These are phyloP conservation scores for Tautogolabrus adspersus DNA, from an alignment of 2,113 vertebrate species.

Conservation along the genomic window DNA sequence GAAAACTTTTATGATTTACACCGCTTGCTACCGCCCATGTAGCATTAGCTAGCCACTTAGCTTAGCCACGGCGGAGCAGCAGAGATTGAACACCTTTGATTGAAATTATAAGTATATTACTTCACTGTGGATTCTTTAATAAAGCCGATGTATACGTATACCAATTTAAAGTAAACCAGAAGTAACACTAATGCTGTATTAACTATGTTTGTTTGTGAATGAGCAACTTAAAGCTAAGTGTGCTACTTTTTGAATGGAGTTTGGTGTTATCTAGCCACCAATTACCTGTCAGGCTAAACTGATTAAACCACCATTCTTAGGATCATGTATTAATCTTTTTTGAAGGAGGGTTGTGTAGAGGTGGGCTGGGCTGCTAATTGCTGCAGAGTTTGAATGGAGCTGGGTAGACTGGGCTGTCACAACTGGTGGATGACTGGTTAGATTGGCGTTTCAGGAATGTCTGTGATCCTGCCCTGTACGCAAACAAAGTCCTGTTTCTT, in stretches of 20 bases:
- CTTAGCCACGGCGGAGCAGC: not conserved
- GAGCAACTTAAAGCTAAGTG: not conserved
- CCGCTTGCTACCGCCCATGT: constrained; percentile 5
- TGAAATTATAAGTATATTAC: accelerated
- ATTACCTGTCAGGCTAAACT: not conserved
- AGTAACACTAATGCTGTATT: accelerated
- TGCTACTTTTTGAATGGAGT: constrained; percentile 24
- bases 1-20: constrained; percentile 9
- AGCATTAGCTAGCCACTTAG: constrained; percentile 10
- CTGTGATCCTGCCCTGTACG: constrained; percentile 45
- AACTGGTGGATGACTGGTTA: constrained; percentile 68
- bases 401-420: constrained; percentile 67
- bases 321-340: not conserved
- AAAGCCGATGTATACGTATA: not conserved
- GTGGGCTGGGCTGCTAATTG: constrained; percentile 31
- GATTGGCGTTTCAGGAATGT: constrained; percentile 75
- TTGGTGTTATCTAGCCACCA: not conserved
- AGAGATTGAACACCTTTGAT: no score
- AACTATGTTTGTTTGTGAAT: not conserved
- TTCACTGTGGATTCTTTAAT: not conserved
- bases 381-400: constrained; percentile 53
- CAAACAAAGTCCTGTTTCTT: constrained; percentile 14
- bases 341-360: not conserved
- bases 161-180: accelerated
- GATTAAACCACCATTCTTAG: not conserved